These are phyloP conservation scores for Peromyscus maniculatus DNA, from an alignment of 2,113 vertebrate species.

Conservation along the genomic window DNA sequence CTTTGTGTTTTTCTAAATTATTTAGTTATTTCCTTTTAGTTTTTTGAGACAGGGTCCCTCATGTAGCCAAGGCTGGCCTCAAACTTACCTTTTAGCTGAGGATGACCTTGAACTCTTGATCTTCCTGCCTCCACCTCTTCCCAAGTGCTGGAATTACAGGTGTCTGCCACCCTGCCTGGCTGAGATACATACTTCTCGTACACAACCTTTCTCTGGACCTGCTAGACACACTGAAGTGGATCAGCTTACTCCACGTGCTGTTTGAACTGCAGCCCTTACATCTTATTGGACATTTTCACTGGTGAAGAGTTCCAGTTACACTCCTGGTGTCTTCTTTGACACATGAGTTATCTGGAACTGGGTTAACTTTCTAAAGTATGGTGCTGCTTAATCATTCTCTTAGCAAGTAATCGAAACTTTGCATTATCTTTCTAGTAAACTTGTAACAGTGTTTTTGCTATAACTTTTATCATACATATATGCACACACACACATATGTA, in stretches of 20 bases:
- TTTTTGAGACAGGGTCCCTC: not conserved
- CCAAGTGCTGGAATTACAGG: not conserved
- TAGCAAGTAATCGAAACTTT: conserved; percentile 11
- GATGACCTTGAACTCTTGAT: not conserved
- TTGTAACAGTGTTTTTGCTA: not conserved
- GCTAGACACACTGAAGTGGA: not conserved
- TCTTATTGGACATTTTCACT: conserved; percentile 1
- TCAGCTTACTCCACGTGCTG: not conserved
- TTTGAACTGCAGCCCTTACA: not conserved
- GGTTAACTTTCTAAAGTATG: not conserved
- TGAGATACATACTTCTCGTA: not conserved
- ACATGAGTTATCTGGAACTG: not conserved
- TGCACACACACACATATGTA: not conserved
- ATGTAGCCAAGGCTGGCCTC: not conserved
- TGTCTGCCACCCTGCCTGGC: not conserved
- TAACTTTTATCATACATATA: not conserved
- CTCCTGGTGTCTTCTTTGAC: not conserved
- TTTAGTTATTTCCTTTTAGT: not conserved
- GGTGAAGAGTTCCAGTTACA: not conserved
- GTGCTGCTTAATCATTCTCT: not conserved
- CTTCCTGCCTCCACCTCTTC: not conserved
- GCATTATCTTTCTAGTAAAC: not conserved
- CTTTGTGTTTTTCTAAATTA: conserved; percentile 20
- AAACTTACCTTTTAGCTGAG: not conserved
- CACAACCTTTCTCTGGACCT: not conserved